These are phyloP conservation scores for Pachyrhynchus sulphureomaculatus DNA, from an alignment of 1,140 invertebrate genomes.

Conservation along the genomic window DNA sequence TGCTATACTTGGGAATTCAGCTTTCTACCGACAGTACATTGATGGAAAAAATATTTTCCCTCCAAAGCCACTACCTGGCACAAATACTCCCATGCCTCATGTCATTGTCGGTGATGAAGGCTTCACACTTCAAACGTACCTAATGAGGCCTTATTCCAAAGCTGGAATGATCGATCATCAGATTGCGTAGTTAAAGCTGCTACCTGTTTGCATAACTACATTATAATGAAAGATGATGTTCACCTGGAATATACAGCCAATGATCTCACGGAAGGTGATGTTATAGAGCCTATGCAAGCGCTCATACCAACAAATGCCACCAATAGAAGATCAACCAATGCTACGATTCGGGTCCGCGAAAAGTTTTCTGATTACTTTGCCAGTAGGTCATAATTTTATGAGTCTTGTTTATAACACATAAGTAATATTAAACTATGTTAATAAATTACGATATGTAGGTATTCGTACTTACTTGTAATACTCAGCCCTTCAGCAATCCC, in stretches of 20 bases:
- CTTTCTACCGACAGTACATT: constrained; percentile 40
- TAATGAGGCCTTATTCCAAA: constrained; percentile 42
- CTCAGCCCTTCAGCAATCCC: too few species aligned
- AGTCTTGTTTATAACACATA: too few species aligned
- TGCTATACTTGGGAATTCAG: constrained; percentile 42
- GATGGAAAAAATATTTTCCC: constrained; percentile 32
- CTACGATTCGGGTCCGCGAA: constrained; percentile 20
- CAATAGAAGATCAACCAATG: constrained; percentile 19
- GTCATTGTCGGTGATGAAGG: constrained; percentile 51
- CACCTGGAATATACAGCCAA: constrained; percentile 1
- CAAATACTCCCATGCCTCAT: constrained; percentile 39
- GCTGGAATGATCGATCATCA: constrained; percentile 1
- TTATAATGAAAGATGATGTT: constrained; percentile 21
- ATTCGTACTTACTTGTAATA: too few species aligned
- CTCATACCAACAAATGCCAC: constrained; percentile 12
- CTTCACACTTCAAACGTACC: constrained; percentile 46
- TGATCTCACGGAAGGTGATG: constrained; percentile 1
- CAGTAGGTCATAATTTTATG: too few species aligned
- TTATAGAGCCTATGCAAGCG: constrained; percentile 17
- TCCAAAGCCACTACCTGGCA: constrained; percentile 32
- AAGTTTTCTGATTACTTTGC: constrained; percentile 23
- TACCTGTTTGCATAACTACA: constrained; percentile 39
- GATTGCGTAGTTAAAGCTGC: constrained; percentile 33
- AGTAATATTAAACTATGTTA: too few species aligned
- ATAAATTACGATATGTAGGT: too few species aligned